These are phyloP conservation scores for Anas bahamensis DNA, from an alignment of 2,797 vertebrate genomes.

Conservation along the genomic window DNA sequence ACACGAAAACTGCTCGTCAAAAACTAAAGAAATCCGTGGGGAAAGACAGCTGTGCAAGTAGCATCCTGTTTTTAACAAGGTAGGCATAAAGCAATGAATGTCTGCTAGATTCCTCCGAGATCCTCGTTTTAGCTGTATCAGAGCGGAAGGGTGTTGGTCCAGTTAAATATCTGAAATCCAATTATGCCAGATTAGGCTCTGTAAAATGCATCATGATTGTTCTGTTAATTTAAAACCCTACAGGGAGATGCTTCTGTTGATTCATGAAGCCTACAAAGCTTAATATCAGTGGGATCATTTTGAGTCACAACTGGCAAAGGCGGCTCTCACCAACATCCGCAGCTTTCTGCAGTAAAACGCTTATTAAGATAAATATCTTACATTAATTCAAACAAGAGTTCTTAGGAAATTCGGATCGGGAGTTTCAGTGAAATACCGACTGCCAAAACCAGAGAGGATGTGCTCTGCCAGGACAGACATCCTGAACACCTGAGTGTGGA, in stretches of 20 bases:
- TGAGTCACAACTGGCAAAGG: conserved; percentile 1
- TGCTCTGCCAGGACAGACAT: not conserved
- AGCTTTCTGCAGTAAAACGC: not conserved
- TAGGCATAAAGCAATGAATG: not conserved
- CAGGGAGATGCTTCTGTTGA: conserved; percentile 38
- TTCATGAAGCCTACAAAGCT: conserved; percentile 5
- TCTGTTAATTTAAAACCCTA: conserved; percentile 56
- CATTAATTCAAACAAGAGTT: not conserved
- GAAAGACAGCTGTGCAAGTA: not conserved
- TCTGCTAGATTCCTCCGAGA: conserved; percentile 6
- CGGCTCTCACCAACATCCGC: not conserved
- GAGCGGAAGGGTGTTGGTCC: conserved; percentile 2
- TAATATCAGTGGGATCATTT: not conserved
- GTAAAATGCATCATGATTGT: conserved; percentile 40
- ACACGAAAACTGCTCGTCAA: not conserved
- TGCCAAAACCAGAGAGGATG: not conserved
- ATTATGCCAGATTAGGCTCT: conserved; percentile 47
- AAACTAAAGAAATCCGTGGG: not conserved
- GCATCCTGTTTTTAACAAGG: not conserved
- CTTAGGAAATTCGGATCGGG: not conserved
- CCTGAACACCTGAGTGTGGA: not conserved
- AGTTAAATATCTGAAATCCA: conserved; percentile 32
- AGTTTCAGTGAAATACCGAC: not conserved
- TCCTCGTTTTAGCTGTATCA: not conserved
- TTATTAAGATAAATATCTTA: not conserved